Evolutionary conservation across 2,888 invertebrate species (phyloP), one percentile per base, ranked within the genome.

Genomic region (Erpobdella octoculata): DNA sequence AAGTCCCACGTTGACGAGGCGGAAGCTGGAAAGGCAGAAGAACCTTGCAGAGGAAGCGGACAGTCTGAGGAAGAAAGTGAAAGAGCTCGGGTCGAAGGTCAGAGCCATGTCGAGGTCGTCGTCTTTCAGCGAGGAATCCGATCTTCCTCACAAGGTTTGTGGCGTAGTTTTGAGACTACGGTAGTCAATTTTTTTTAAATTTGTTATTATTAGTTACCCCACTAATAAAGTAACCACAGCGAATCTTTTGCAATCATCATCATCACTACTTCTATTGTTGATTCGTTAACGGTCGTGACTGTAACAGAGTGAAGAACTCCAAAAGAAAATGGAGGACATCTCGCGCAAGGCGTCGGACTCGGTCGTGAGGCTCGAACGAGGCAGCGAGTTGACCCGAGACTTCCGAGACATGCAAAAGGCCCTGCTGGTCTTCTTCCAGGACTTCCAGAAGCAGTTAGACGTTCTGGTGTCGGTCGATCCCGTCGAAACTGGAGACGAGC

Each of bases 341-440:
- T n/a, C 36, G 21, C 62, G 38, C 75, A 93, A 94, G 83, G 89
- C 90, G 74, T 91, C 93, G 86, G 96, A 96, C 78, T 89, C 89
- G 25, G 94, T 96, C 0, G 90, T 91, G 0, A 89, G 89, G 6
- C 83, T 98, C 65, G 97, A 98, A 81, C 95, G 96, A 82, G 96
- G 96, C 41, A 82, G 96, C 75, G 96, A 96, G 0, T 84, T 98
- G 67, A 94, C 96, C 0, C 93, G 93, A 80, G 95, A 97, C 85
- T 92, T 98, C 86, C 90, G 92, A 31, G 25, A 67, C 64, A 53
- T 66, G 25, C 36, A 58, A n/a, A 48, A 28, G 25, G 33, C 41
- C 53, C 66, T 71, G 33, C 38, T 66, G 8, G 48, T 36, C 8
- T 61, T 62, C 64, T 71, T 66, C 71, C 53, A 71, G 18, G n/a